Percentiles rank a stretch among this genome's conserved stretches.
These are phyloP conservation scores for Apolygus lucorum DNA, from an alignment of 1,140 invertebrate genomes.

Conservation along the genomic window DNA sequence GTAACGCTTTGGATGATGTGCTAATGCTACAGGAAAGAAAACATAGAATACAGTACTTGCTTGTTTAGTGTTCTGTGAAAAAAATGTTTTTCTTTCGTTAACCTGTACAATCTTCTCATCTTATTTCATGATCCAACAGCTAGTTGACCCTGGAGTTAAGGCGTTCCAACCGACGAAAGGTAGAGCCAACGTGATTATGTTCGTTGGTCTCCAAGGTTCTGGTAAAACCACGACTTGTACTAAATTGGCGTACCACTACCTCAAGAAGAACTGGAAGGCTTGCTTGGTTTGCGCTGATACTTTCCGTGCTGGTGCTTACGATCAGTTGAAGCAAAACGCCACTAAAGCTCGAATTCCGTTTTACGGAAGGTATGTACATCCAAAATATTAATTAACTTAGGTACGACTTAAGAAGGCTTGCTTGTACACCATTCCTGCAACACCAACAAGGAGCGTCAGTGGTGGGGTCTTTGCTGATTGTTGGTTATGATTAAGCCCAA, in stretches of 20 bases:
- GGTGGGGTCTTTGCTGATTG: too few relatives aligned
- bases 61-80: too few relatives aligned
- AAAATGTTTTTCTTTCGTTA: too few relatives aligned
- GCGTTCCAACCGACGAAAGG: slow-evolving; percentile 94
- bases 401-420: not conserved
- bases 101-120: too few relatives aligned
- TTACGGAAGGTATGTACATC: slow-evolving; percentile 77
- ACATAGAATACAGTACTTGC: too few relatives aligned
- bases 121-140: too few relatives aligned
- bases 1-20: too few relatives aligned
- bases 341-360: slow-evolving; percentile 99
- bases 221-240: slow-evolving; percentile 99
- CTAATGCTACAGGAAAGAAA: too few relatives aligned
- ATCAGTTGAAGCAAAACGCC: slow-evolving; percentile 99
- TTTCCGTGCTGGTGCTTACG: slow-evolving; percentile 98
- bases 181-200: slow-evolving; percentile 96
- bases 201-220: slow-evolving; percentile 97
- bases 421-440: too few relatives aligned
- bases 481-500: too few relatives aligned
- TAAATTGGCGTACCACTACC: slow-evolving; percentile 97
- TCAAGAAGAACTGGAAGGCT: slow-evolving; percentile 99
- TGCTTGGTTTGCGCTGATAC: slow-evolving; percentile 99
- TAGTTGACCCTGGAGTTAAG: slow-evolving; percentile 97
- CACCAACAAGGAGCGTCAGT: too few relatives aligned
- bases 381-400: not conserved